Conservation (phyloP, 2,797 vertebrate genomes). For the Lates japonicus region DNA sequence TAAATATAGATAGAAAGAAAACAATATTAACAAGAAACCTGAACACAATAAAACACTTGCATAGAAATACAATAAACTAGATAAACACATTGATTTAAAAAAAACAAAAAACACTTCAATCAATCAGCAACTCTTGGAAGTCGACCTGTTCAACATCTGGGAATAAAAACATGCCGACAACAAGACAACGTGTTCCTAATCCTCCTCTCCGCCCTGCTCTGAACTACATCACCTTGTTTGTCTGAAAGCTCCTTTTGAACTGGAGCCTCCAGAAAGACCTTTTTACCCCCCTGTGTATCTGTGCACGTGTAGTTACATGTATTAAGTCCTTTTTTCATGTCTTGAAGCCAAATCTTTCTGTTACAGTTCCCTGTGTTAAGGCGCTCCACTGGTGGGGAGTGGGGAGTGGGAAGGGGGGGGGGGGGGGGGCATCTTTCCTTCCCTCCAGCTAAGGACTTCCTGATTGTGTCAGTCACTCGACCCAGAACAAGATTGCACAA, state of each 20-base stretch:
- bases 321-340: conserved; percentile 10
- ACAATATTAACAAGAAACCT: too few relatives aligned
- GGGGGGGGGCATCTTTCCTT: conserved; percentile 24
- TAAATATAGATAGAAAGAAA: too few relatives aligned
- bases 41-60: too few relatives aligned
- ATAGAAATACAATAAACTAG: background rate
- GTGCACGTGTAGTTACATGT: conserved; percentile 47
- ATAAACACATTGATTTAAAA: background rate
- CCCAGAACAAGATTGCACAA: conserved; percentile 47
- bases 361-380: conserved; percentile 35
- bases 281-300: background rate
- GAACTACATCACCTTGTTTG: conserved; percentile 11
- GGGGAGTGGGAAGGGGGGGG: background rate
- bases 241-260: conserved; percentile 26
- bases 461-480: conserved; percentile 58
- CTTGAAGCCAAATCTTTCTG: conserved; percentile 55
- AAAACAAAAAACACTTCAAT: background rate
- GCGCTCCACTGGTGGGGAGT: conserved; percentile 4
- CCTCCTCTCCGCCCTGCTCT: background rate
- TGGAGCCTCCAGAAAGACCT: conserved; percentile 29
- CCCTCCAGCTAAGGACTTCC: conserved; percentile 54
- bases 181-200: background rate
- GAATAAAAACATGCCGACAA: conserved; percentile 5
- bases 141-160: conserved; percentile 24
- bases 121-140: background rate